Base-by-base conservation (phyloP, 1,140 invertebrate genomes). In the Chironomus tepperi region DNA sequence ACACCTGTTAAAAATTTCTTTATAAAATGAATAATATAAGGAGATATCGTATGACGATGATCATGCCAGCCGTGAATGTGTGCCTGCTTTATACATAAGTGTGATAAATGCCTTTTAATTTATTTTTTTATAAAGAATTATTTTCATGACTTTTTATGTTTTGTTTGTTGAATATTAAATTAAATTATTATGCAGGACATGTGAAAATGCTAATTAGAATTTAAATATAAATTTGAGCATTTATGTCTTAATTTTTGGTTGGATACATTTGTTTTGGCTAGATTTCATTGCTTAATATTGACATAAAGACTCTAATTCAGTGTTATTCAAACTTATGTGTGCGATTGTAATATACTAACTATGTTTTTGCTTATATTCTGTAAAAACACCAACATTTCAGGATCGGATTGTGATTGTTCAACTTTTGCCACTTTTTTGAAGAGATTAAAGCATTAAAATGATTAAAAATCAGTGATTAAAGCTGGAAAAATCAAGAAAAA, bases 101-200 rank as follows among this genome's bases (percentile, higher is more conserved):
- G 24, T 57, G 47, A 57, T 57, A 57, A 57, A 57, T 57, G 47
- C 12, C 12, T 57, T 57, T 57, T 57, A 57, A 57, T 57, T 57
- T 57, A 12, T n/a, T 34, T n/a, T 57, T 12, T 15, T 12, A 47
- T 57, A 57, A 57, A 15, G 15, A 5, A 15, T 57, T 57, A 57
- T 57, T 57, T 57, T 57, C n/a, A 57, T 57, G 24, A 34, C 24
- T 34, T 57, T 12, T 57, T 57, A 57, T 57, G 12, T 12, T 57
- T 57, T 57, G 47, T 57, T 57, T 57, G 47, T n/a, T 57, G 12
- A 57, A 57, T 15, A 57, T 12, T 57, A n/a, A 34, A n/a, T 57
- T 57, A 12, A 12, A n/a, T 57, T 57, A 47, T 3, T 47, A 47
- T n/a, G 12, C 47, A 57, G 8, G 2, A 10, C 43, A 47, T 47